Conservation (phyloP, 2,113 vertebrate genomes). For the Coracopsis vasa region DNA sequence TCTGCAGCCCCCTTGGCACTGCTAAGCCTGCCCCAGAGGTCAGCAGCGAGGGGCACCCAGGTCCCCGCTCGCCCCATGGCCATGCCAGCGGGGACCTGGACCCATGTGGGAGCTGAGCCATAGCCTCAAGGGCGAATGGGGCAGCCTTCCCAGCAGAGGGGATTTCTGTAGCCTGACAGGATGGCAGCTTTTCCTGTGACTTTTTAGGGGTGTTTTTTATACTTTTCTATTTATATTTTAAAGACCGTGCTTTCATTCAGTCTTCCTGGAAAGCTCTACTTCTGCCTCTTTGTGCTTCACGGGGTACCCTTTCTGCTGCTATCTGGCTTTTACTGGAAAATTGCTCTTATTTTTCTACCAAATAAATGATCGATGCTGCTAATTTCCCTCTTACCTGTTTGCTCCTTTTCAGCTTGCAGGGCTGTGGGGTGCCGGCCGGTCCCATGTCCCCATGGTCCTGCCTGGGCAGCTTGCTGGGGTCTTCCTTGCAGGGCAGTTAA, state of each 20-base stretch:
- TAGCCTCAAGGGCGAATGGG: background rate
- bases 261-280: background rate
- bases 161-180: background rate
- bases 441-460: background rate
- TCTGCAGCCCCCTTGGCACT: background rate
- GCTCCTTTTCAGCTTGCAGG: background rate
- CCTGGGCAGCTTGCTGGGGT: background rate
- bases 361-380: background rate
- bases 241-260: slow-evolving; percentile 28
- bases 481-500: background rate
- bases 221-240: slow-evolving; percentile 47
- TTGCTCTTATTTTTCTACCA: slow-evolving; percentile 20
- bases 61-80: fast-evolving
- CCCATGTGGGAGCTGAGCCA: background rate
- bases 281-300: background rate
- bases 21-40: background rate
- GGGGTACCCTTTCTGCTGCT: background rate
- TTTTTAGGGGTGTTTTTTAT: background rate
- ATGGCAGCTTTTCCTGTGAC: background rate
- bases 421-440: background rate
- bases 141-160: background rate
- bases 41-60: background rate
- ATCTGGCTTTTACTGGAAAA: slow-evolving; percentile 1
- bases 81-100: background rate
- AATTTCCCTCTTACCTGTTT: background rate